A percentile compares a stretch with the other conserved stretches of the same genome.
Conservation (phyloP, 92 coral and sea anemone species). For the Micromussa lordhowensis region DNA sequence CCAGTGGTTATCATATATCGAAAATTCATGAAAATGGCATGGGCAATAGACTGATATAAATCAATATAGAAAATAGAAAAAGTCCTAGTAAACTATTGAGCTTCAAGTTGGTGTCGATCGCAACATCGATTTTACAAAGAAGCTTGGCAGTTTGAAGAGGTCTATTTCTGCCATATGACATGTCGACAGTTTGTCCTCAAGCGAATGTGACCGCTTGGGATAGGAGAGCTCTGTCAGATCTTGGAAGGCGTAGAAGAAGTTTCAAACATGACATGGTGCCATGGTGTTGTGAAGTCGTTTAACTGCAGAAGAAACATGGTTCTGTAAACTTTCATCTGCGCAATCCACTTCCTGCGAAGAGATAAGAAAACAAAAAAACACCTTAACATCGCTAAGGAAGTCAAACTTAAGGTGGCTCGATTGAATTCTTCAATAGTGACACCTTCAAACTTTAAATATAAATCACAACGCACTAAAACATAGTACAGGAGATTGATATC, state of each 20-base stretch:
- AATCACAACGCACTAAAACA: too few species aligned
- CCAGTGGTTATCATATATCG: too few species aligned
- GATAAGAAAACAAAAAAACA: not conserved
- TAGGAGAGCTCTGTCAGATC: not conserved
- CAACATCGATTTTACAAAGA: not conserved
- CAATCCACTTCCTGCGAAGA: conserved; percentile 77
- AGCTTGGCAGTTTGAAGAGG: not conserved
- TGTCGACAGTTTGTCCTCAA: not conserved
- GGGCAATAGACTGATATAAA: too few species aligned
- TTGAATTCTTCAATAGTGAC: too few species aligned
- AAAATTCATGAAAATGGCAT: too few species aligned
- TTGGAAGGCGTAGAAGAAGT: not conserved
- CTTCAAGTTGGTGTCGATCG: not conserved
- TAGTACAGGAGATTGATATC: too few species aligned
- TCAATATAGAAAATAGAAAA: too few species aligned
- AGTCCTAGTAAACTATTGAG: not conserved
- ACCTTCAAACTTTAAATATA: too few species aligned
- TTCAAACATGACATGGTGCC: conserved; percentile 69
- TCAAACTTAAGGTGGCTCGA: too few species aligned
- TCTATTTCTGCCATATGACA: not conserved
- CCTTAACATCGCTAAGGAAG: not conserved
- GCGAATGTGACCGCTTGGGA: not conserved
- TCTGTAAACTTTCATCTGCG: conserved; percentile 75
- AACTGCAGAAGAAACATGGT: conserved; percentile 78
- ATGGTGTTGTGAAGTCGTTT: conserved; percentile 85